Evolutionary conservation across 1,140 invertebrate genomes (phyloP), one percentile per base, ranked within the genome.

Genomic region (Drosophila erecta): DNA sequence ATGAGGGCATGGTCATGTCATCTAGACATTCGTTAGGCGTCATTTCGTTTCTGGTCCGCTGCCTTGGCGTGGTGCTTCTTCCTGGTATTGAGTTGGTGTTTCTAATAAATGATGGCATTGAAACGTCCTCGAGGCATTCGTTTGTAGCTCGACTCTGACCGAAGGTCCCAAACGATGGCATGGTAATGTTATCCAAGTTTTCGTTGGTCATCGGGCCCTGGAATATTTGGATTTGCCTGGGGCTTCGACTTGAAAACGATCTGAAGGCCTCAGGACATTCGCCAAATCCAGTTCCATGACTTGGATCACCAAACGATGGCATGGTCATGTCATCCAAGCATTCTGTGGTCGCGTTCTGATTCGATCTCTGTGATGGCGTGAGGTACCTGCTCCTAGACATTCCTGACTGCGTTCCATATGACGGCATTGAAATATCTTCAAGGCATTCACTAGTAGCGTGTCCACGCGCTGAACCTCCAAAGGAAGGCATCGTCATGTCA

Each of bases 1-100:
- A 85, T 8, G 69, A 59, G 0, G 65, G 81, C 74, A 75, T 64
- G 3, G 71, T 59, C 20, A 66, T 30, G 24, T 80, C 49, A 1
- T 66, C 51, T 15, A 78, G 27, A 12, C 44, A 54, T 27, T 70
- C 64, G 41, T 46, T 61, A 11, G 44, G 30, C 27, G 24, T 46
- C 4, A 51, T 4, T 22, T 22, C 40, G 4, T 15, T 12, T 17
- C 30, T 27, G 3, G 38, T 20, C 5, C n/a, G 33, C n/a, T 35
- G 30, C 27, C 47, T 17, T 5, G 20, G 49, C 1, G 11, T 35
- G 2, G 15, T 30, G 15, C 30, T 35, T 20, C 49, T 12, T 11
- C 11, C 27, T 10, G 6, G 7, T 0, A 33, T 43, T 1, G 60
- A 22, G 35, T 12, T n/a, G 4, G 59, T 22, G n/a, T 27, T 35